phyloP scores from a whole-genome alignment of 2,113 vertebrate genomes.

The Rana temporaria region DNA sequence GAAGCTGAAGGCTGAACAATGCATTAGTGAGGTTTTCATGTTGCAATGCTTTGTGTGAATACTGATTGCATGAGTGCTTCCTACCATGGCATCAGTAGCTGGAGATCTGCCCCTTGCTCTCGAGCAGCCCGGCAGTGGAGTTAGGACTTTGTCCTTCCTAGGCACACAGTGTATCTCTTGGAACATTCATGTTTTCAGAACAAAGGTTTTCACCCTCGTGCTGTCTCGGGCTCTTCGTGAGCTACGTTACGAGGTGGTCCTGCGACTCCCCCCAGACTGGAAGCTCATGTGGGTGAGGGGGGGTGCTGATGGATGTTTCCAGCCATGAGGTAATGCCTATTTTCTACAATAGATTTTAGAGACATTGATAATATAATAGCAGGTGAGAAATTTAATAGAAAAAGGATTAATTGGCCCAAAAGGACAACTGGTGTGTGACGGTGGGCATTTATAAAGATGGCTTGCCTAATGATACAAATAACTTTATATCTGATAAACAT shows the following conservation, averaged over 20 bases:
- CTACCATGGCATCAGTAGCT: background rate
- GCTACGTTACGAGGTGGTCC: background rate
- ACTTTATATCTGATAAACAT: too few species aligned
- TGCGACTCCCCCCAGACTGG: background rate
- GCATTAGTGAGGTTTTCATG: too few species aligned
- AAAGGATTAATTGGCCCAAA: too few species aligned
- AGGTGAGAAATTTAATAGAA: too few species aligned
- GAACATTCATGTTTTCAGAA: background rate
- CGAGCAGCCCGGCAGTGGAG: background rate
- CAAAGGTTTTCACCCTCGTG: too few species aligned
- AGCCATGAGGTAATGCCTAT: constrained; percentile 21
- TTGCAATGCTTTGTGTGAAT: background rate
- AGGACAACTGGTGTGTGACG: too few species aligned
- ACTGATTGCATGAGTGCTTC: background rate
- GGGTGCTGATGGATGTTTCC: constrained; percentile 6
- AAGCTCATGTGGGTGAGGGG: background rate
- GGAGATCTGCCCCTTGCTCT: background rate
- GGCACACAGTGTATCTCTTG: background rate
- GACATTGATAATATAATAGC: too few species aligned
- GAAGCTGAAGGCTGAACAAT: too few species aligned
- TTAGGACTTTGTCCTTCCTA: constrained; percentile 37
- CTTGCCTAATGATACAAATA: too few species aligned
- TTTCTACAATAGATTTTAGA: too few species aligned
- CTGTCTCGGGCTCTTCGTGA: background rate
- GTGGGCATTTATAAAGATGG: too few species aligned